Conservation (phyloP, 1,140 invertebrate species). For the Araneus ventricosus region DNA sequence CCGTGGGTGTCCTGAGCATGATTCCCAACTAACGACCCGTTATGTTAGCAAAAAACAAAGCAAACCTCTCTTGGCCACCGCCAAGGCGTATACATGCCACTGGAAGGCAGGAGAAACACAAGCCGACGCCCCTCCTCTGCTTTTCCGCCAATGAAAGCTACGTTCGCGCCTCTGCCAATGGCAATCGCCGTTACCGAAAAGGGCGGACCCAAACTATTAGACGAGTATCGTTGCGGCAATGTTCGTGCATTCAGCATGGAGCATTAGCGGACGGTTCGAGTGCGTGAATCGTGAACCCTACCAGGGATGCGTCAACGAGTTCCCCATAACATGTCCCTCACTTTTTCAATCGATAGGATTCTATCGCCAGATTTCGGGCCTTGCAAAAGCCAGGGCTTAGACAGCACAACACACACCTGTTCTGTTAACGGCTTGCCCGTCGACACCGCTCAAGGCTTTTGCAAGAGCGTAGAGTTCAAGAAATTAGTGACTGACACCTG, state of each 20-base stretch:
- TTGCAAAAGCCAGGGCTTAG: neutral
- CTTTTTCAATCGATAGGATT: constrained; percentile 41
- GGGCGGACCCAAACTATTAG: neutral
- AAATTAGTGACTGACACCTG: no score
- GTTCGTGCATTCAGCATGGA: no score
- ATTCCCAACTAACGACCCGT: constrained; percentile 56
- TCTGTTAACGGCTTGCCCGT: no score
- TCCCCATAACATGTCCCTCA: constrained; percentile 23
- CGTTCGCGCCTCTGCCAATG: neutral
- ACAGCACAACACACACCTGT: no score
- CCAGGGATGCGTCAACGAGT: neutral
- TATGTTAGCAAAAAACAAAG: neutral
- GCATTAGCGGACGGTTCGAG: neutral
- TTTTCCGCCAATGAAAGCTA: neutral
- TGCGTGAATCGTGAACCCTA: neutral
- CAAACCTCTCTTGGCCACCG: no score
- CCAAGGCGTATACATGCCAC: no score
- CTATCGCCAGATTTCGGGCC: constrained; percentile 48
- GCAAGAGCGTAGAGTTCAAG: no score
- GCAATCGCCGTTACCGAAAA: neutral
- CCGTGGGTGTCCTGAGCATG: constrained; percentile 57
- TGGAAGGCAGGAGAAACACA: no score
- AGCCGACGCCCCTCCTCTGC: neutral
- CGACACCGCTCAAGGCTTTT: no score
- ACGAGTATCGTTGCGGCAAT: neutral